Evolutionary conservation across 2,797 vertebrate species (phyloP).

Genomic region (Varecia variegata): DNA sequence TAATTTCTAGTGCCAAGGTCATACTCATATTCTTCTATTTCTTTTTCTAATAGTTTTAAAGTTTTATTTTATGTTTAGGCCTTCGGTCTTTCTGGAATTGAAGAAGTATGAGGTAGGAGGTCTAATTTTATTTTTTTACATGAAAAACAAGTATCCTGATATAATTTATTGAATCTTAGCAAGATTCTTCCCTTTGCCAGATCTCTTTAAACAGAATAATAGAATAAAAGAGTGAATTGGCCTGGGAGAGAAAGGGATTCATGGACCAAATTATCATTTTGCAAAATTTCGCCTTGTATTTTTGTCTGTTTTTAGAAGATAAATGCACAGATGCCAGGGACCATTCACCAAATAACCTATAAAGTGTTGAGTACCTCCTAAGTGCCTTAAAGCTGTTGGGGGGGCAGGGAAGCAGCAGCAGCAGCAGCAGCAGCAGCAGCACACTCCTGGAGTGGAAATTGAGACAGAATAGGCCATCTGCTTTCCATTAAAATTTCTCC

Average conservation of each 20-base stretch:
- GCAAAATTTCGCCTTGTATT: slow-evolving; percentile 17
- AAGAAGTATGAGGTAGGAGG: background rate
- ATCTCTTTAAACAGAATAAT: slow-evolving; percentile 49
- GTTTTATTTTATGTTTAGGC: background rate
- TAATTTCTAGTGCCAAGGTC: background rate
- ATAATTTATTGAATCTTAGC: background rate
- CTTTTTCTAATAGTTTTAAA: background rate
- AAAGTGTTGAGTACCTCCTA: background rate
- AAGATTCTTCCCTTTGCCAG: background rate
- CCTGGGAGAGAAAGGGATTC: background rate
- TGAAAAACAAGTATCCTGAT: background rate
- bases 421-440: background rate
- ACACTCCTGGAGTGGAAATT: background rate
- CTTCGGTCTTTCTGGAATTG: slow-evolving; percentile 46
- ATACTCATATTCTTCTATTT: background rate
- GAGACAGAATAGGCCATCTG: slow-evolving; percentile 59
- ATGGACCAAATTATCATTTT: slow-evolving; percentile 1
- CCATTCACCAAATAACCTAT: background rate
- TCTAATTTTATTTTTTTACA: background rate
- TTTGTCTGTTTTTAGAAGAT: slow-evolving; percentile 48
- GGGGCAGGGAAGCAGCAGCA: background rate
- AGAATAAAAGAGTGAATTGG: background rate
- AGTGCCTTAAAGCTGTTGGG: background rate
- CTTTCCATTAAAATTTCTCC: slow-evolving; percentile 64
- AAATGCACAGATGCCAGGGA: background rate